Evolutionary conservation across 1,140 invertebrate species (phyloP).

Genomic region (Thaumetopoea pityocampa): DNA sequence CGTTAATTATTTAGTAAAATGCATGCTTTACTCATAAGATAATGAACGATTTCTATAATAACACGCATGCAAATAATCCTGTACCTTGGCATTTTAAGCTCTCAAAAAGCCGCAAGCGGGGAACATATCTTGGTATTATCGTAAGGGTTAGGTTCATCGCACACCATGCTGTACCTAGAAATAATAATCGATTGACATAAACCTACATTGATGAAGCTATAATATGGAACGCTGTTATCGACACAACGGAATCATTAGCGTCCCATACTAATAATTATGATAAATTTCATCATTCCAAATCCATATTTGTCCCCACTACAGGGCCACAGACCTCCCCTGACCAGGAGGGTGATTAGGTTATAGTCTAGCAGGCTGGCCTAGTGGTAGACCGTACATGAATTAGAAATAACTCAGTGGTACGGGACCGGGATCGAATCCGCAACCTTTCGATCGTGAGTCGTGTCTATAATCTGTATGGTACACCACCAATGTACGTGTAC

Average conservation of each 20-base stretch:
- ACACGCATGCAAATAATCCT: constrained; percentile 31
- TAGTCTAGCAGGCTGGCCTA: no score
- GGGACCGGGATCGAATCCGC: no score
- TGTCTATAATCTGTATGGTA: no score
- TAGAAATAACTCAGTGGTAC: no score
- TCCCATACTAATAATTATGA: constrained; percentile 1
- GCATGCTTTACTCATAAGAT: background rate
- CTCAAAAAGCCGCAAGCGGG: constrained; percentile 65
- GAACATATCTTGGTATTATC: constrained; percentile 49
- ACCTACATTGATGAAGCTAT: background rate
- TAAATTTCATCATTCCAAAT: no score
- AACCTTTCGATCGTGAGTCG: no score
- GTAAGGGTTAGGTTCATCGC: constrained; percentile 43
- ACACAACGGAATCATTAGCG: background rate
- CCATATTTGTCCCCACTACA: background rate
- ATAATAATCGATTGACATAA: constrained; percentile 32
- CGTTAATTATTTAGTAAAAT: background rate
- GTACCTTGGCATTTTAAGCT: constrained; percentile 71
- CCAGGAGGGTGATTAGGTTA: no score
- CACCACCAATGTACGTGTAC: no score
- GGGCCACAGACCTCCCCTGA: no score
- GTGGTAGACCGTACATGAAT: no score
- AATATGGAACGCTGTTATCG: background rate
- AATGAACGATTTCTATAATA: constrained; percentile 1
- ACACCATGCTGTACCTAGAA: constrained; percentile 71